phyloP scores from a whole-genome alignment of 2,113 vertebrate species.

The Thunnus thynnus region DNA sequence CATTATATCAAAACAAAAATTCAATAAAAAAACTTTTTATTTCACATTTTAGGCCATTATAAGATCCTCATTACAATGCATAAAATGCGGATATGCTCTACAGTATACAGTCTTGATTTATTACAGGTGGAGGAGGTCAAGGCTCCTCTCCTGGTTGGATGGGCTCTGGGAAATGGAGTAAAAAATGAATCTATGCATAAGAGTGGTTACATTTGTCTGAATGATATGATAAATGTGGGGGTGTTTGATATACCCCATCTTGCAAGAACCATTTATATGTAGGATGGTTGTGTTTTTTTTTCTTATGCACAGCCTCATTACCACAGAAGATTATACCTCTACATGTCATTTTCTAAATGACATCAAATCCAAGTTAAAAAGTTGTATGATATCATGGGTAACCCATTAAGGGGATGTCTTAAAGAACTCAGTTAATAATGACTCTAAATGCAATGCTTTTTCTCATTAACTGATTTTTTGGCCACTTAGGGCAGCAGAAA shows the following conservation, averaged over 20 bases:
- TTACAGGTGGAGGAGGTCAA: slow-evolving; percentile 53
- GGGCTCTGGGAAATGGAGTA: slow-evolving; percentile 58
- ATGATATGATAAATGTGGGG: slow-evolving; percentile 15
- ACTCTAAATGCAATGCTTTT: neutral
- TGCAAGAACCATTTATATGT: neutral
- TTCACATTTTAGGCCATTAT: neutral
- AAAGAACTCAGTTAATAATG: neutral
- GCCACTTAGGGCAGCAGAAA: too few relatives aligned
- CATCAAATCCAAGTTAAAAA: neutral
- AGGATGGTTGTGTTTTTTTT: slow-evolving; percentile 3
- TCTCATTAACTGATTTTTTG: too few relatives aligned
- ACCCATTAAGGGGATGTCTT: too few relatives aligned
- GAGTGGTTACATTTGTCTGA: slow-evolving; percentile 18
- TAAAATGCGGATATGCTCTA: slow-evolving; percentile 6
- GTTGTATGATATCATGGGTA: neutral
- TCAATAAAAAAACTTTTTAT: neutral
- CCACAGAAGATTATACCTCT: neutral
- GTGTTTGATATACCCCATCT: neutral
- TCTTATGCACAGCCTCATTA: neutral
- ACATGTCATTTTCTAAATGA: neutral
- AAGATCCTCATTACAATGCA: neutral
- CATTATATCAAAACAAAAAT: slow-evolving; percentile 15
- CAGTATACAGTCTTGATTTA: slow-evolving; percentile 49
- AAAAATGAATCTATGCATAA: slow-evolving; percentile 41
- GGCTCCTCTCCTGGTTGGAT: slow-evolving; percentile 34